Conservation (phyloP, 2,797 vertebrate genomes). For the Pipistrellus kuhlii region DNA sequence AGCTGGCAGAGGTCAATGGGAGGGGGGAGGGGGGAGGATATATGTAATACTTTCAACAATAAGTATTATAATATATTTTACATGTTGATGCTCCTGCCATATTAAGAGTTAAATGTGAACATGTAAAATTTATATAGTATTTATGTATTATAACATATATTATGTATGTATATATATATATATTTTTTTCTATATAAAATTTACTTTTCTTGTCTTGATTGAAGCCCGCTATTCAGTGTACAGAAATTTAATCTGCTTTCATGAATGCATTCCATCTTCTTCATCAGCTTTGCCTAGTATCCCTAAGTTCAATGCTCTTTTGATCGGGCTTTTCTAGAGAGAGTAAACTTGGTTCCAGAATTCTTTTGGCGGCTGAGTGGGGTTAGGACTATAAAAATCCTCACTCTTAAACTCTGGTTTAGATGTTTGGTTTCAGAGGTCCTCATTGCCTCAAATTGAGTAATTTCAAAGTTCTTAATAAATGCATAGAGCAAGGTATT, state of each 20-base stretch:
- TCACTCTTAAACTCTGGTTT: not conserved
- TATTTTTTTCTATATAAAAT: not conserved
- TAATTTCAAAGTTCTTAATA: not conserved
- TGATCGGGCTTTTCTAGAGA: not conserved
- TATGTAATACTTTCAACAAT: too few species aligned
- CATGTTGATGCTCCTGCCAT: not conserved
- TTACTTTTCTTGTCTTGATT: not conserved
- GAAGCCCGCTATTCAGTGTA: not conserved
- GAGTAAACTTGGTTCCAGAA: not conserved
- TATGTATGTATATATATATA: not conserved
- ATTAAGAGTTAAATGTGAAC: not conserved
- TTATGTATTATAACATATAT: not conserved
- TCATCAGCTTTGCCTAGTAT: not conserved
- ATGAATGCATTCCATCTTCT: not conserved
- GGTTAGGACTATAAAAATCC: not conserved
- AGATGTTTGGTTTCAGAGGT: not conserved
- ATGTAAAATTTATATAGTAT: not conserved
- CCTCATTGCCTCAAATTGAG: not conserved
- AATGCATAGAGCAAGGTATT: not conserved
- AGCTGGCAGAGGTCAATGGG: too few species aligned
- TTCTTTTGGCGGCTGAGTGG: not conserved
- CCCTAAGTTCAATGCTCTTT: not conserved
- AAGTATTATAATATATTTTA: not conserved
- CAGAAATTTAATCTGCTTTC: not conserved
- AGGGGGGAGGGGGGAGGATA: too few species aligned